These are phyloP conservation scores for Mus pahari DNA, from an alignment of 2,113 vertebrate genomes.

Conservation along the genomic window DNA sequence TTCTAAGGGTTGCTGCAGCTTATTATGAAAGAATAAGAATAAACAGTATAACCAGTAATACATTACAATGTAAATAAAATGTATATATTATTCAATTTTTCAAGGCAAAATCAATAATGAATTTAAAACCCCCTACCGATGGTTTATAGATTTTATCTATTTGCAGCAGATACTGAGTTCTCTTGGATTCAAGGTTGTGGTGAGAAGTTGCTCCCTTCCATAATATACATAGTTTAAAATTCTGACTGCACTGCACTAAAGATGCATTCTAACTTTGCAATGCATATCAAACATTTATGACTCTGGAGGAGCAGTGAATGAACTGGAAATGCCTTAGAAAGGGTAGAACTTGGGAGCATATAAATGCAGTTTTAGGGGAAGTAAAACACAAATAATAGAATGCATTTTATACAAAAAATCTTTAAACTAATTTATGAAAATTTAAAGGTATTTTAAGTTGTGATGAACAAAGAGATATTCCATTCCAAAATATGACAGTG, in stretches of 20 bases:
- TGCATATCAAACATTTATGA: neutral
- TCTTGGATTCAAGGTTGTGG: neutral
- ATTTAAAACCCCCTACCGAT: neutral
- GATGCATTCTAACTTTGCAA: neutral
- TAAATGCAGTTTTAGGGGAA: neutral
- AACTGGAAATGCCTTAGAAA: neutral
- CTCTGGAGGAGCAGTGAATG: neutral
- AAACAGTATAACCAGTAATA: neutral
- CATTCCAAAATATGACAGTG: neutral
- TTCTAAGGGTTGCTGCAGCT: neutral
- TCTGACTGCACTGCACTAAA: neutral
- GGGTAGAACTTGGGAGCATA: neutral
- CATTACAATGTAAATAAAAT: neutral
- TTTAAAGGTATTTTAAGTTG: neutral
- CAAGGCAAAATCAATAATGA: slow-evolving; percentile 33
- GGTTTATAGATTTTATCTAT: neutral
- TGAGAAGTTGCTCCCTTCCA: neutral
- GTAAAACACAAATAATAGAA: neutral
- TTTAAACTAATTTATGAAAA: neutral
- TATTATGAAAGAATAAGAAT: neutral
- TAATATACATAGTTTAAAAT: slow-evolving; percentile 23
- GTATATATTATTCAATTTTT: neutral
- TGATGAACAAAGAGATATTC: neutral
- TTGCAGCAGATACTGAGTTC: neutral
- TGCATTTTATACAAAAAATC: neutral